Base-by-base conservation (phyloP, 2,113 vertebrate genomes). In the Argyrosomus japonicus region DNA sequence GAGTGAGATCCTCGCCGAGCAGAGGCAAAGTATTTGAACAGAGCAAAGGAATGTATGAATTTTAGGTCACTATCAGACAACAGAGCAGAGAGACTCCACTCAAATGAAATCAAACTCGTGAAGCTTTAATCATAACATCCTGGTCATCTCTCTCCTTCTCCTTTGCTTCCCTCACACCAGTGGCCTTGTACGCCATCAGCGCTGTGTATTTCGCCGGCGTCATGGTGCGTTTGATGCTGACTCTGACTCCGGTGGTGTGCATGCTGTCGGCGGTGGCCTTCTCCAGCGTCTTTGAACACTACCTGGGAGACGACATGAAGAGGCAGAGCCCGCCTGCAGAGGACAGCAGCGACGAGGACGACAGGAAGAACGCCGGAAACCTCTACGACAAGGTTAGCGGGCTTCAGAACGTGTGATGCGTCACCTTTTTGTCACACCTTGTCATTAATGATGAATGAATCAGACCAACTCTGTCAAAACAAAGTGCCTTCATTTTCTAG, bases 231-330 rank as follows among this genome's bases (percentile, higher is more conserved):
- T 94, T 98, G 81, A 98, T 98, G 97, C 87, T 98, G 77, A 98
- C 97, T 10, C 88, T 98, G 93, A 98, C 97, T n/a, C 97, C 97
- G 8, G 97, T 98, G 67, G 97, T 98, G 86, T 98, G 97, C 89
- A 97, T 98, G 97, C 95, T 98, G 40, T 97, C 97, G 65, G 97
- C 97, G 56, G 97, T 98, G 79, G 97, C 97, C 73, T 98, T 98
- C 95, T 98, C 97, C 73, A 97, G 96, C 77, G 97, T 98, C 71
- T 98, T 98, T 90, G 97, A 98, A 84, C 97, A 97, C 87, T 98
- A 98, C 81, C 93, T 98, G 93, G 97, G 97, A 18, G 97, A 98
- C 76, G 97, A 98, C 82, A 93, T 96, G 93, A 98, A 98, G 92
- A 95, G 96, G 78, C 97, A 98, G 90, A 97, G 95, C 63, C 97